These are phyloP conservation scores for Mnemiopsis leidyi DNA, from an alignment of 37 sponge, comb jelly and placozoan species.

Conservation along the genomic window DNA sequence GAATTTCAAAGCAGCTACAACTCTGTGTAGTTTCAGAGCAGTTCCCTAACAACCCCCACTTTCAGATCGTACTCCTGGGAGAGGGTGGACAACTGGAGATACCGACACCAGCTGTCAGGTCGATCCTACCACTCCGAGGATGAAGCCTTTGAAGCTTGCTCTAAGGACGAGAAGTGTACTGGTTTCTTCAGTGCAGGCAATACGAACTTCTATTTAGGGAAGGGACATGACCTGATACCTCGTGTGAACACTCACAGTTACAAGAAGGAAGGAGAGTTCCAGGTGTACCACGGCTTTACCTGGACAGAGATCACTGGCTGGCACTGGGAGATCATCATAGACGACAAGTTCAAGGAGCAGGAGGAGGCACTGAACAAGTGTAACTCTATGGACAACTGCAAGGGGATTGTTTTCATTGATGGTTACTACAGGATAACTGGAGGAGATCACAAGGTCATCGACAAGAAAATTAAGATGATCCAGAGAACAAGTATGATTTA, in stretches of 20 bases:
- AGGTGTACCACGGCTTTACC: background rate
- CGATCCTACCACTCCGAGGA: background rate
- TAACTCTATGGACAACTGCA: background rate
- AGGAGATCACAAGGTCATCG: background rate
- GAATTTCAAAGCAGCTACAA: too few relatives aligned
- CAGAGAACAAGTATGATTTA: background rate
- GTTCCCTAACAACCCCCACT: too few relatives aligned
- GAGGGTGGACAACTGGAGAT: background rate
- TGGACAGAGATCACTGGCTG: background rate
- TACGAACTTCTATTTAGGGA: background rate
- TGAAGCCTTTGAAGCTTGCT: background rate
- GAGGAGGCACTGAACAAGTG: background rate
- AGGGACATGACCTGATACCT: background rate
- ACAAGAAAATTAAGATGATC: background rate
- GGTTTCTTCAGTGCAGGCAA: background rate
- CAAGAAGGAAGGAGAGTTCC: background rate
- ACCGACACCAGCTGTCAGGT: background rate
- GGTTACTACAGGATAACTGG: background rate
- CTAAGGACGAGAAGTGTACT: background rate
- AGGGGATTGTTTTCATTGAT: background rate
- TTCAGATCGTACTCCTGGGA: background rate
- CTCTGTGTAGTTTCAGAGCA: too few relatives aligned
- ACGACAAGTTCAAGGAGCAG: background rate
- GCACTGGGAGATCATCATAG: background rate
- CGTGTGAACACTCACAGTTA: background rate